A percentile compares a stretch with the other conserved stretches of the same genome.
These are phyloP conservation scores for Strix uralensis DNA, from an alignment of 2,113 vertebrate species.

Conservation along the genomic window DNA sequence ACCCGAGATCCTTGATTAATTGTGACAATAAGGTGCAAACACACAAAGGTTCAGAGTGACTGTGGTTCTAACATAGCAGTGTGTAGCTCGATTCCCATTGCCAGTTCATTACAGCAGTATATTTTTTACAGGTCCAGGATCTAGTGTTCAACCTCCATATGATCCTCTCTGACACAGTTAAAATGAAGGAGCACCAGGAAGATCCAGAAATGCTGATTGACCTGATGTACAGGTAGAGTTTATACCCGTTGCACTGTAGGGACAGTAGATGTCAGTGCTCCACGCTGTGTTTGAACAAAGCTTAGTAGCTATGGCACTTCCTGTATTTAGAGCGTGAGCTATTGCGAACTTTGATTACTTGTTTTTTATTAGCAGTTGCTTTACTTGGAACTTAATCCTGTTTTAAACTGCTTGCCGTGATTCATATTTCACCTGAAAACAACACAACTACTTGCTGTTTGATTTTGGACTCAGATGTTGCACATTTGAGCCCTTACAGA, in stretches of 20 bases:
- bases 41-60: neutral
- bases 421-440: neutral
- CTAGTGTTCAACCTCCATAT: slow-evolving; percentile 98
- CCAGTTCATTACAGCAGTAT: neutral
- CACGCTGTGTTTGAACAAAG: neutral
- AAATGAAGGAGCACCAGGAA: slow-evolving; percentile 99
- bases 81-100: neutral
- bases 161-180: slow-evolving; percentile 98
- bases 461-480: neutral
- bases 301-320: neutral
- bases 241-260: neutral
- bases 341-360: neutral
- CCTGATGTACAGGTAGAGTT: slow-evolving; percentile 93
- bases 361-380: neutral
- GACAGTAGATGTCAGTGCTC: neutral
- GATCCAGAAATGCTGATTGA: slow-evolving; percentile 99
- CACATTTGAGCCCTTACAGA: neutral
- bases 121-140: slow-evolving; percentile 87
- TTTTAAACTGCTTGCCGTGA: neutral
- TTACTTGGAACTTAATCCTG: neutral
- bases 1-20: neutral
- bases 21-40: neutral
- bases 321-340: neutral
- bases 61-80: neutral
- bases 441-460: neutral